Base-by-base conservation (phyloP, 1,140 invertebrate genomes). In the Pissodes strobi region DNA sequence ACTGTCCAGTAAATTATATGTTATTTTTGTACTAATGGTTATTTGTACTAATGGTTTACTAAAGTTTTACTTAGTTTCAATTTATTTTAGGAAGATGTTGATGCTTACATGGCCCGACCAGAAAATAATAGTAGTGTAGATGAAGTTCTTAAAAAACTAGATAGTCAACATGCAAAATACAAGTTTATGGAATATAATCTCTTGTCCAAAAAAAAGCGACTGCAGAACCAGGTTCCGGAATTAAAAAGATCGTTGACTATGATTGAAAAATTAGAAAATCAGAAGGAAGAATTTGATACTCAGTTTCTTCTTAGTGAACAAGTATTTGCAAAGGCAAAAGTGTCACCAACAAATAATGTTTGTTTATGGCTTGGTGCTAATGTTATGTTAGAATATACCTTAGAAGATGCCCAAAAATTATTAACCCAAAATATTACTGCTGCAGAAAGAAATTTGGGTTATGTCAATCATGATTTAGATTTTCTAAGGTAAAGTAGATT, bases 331-430 rank as follows among this genome's bases (percentile, higher is more conserved):
- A 95, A 95, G 75, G 89, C 88, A 23, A 83, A 93, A 74, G 86
- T 94, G 67, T 89, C 94, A 71, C 94, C 95, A 5, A 96, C 94
- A 17, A 88, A 97, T 70, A 95, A 88, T 78, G 95, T 99, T 12
- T 96, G 91, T 74, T 82, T 99, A n/a, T 99, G 97, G 96, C 82
- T 99, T 56, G 97, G 97, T 21, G 97, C 97, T 18, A 98, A 97
- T 84, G 94, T 99, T 0, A 99, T 99, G 97, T 82, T 99, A 69
- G 97, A 99, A 79, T 99, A 99, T 82, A 87, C 88, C 9, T 79
- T 99, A 62, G 89, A 95, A 66, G 95, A 98, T 83, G 97, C 96
- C 23, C 87, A 94, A 79, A 82, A 86, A 61, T 81, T 98, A 27
- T 81, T 99, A 15, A 85, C 85, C 53, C 93, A 94, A 76, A 98